These are phyloP conservation scores for Gallinago paraguaiae DNA, from an alignment of 2,113 vertebrate genomes.

Conservation along the genomic window DNA sequence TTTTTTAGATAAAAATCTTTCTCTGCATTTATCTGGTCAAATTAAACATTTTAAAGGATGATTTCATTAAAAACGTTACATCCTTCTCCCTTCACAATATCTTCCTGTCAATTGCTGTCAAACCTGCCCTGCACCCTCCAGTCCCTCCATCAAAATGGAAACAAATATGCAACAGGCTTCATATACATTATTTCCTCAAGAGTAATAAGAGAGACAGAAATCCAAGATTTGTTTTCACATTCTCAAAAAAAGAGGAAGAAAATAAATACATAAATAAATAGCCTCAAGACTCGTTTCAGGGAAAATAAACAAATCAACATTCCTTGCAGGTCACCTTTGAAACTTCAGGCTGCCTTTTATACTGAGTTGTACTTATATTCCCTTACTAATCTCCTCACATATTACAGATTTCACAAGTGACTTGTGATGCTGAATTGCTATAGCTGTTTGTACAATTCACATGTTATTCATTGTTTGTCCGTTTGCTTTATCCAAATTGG, in stretches of 20 bases:
- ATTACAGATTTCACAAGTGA: conserved; percentile 63
- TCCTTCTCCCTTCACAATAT: background rate
- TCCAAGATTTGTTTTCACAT: background rate
- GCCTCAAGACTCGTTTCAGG: background rate
- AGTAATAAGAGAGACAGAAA: background rate
- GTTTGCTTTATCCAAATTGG: conserved; percentile 18
- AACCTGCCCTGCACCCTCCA: accelerated
- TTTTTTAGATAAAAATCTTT: background rate
- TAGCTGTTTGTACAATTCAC: conserved; percentile 29
- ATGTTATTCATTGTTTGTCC: conserved; percentile 26
- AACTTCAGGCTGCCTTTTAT: conserved; percentile 10
- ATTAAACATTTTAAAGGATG: background rate
- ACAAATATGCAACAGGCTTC: background rate
- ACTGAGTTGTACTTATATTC: background rate
- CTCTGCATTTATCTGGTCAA: background rate
- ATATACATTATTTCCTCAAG: background rate
- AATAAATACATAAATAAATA: background rate
- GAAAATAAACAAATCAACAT: background rate
- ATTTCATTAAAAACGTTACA: background rate
- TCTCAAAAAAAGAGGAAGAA: background rate
- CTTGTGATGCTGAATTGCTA: conserved; percentile 48
- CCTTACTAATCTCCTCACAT: conserved; percentile 50
- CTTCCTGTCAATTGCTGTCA: background rate
- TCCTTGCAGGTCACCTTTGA: background rate
- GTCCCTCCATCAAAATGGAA: background rate